Percentiles rank a stretch among this genome's conserved stretches.
These are phyloP conservation scores for Melanocharis versteri DNA, from an alignment of 2,113 vertebrate species.

Conservation along the genomic window DNA sequence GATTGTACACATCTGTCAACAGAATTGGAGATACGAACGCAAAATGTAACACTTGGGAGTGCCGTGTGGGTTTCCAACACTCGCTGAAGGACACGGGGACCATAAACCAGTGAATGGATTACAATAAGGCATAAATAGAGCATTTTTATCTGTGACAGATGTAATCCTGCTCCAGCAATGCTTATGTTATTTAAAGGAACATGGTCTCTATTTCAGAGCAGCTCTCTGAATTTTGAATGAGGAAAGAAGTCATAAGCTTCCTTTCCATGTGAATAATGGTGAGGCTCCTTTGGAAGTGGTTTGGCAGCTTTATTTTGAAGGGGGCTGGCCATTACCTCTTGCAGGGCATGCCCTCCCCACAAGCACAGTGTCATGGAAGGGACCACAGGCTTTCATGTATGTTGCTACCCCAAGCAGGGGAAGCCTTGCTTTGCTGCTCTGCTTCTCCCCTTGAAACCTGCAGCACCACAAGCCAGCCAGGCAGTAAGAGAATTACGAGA, in stretches of 20 bases:
- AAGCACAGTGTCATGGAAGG: neutral
- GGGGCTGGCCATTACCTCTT: neutral
- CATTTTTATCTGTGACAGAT: constrained; percentile 47
- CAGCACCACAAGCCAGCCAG: neutral
- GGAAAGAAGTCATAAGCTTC: neutral
- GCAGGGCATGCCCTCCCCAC: neutral
- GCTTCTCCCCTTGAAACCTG: neutral
- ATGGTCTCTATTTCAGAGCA: neutral
- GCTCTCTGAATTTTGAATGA: neutral
- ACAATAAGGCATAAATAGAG: constrained; percentile 54
- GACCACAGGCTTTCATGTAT: neutral
- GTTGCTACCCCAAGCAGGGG: neutral
- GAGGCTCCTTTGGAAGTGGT: neutral
- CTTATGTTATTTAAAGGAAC: constrained; percentile 12
- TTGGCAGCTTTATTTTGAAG: neutral
- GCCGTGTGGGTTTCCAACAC: neutral
- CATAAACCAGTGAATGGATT: constrained; percentile 57
- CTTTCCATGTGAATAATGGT: neutral
- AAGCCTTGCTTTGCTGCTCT: neutral
- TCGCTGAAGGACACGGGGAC: constrained; percentile 17
- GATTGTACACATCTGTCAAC: constrained; percentile 62
- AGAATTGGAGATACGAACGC: constrained; percentile 14
- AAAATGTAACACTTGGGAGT: neutral
- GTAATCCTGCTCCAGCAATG: neutral
- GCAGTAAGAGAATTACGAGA: neutral